phyloP scores from a whole-genome alignment of 2,797 vertebrate species.

The Pseudochirops corinnae region DNA sequence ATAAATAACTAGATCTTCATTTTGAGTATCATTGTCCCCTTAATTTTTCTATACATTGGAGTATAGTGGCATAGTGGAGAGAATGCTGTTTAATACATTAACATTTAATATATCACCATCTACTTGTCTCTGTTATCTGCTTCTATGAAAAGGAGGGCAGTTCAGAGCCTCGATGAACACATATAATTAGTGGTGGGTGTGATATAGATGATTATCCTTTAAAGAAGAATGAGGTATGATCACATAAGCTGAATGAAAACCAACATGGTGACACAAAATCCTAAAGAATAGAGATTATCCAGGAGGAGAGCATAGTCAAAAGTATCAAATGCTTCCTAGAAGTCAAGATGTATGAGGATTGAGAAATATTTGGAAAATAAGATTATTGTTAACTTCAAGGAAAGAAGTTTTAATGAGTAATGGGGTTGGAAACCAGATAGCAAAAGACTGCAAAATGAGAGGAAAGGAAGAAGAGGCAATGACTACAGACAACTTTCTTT shows the following conservation, averaged over 20 bases:
- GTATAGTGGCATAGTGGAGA: not conserved
- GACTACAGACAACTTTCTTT: not conserved
- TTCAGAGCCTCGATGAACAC: not conserved
- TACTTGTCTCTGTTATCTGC: not conserved
- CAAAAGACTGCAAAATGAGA: not conserved
- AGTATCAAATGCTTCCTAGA: not conserved
- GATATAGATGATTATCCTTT: not conserved
- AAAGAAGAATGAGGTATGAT: not conserved
- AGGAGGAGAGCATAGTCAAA: not conserved
- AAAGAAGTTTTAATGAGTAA: not conserved
- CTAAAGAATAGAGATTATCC: not conserved
- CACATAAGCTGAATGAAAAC: not conserved
- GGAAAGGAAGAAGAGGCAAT: not conserved
- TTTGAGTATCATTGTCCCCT: not conserved
- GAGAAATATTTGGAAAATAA: not conserved
- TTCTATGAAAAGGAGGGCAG: not conserved
- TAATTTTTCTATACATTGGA: not conserved
- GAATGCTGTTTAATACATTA: not conserved
- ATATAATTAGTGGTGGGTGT: not conserved
- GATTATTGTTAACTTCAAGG: not conserved
- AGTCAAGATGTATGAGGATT: not conserved
- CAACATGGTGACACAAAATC: not conserved
- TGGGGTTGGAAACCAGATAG: not conserved
- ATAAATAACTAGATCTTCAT: not conserved
- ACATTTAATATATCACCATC: not conserved